These are phyloP conservation scores for Crepidodera aurea DNA, from an alignment of 2,888 invertebrate genomes.

Conservation along the genomic window DNA sequence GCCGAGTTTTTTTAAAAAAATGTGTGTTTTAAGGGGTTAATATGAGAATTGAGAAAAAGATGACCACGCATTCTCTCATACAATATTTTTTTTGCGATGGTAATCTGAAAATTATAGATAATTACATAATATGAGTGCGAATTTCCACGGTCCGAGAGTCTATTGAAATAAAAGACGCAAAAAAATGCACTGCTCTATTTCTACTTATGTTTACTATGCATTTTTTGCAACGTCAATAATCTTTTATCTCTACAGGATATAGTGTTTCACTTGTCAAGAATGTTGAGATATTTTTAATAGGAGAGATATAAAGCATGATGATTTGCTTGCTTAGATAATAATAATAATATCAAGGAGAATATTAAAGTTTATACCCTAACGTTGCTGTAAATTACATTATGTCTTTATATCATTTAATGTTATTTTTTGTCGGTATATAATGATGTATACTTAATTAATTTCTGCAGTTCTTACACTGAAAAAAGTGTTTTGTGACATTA, in stretches of 20 bases:
- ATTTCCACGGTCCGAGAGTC: slow-evolving; percentile 13
- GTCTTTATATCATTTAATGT: too few species aligned
- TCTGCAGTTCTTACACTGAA: too few species aligned
- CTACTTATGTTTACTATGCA: slow-evolving; percentile 35
- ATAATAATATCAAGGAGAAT: slow-evolving; percentile 12
- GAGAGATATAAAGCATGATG: slow-evolving; percentile 20
- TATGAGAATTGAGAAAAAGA: not conserved
- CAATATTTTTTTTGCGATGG: not conserved
- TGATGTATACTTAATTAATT: too few species aligned
- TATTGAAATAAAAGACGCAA: slow-evolving; percentile 21
- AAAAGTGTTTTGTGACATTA: too few species aligned
- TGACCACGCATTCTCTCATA: slow-evolving; percentile 14
- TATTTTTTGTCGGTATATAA: too few species aligned
- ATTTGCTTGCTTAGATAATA: slow-evolving; percentile 17
- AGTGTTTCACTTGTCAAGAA: slow-evolving; percentile 32
- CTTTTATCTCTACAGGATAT: slow-evolving; percentile 33
- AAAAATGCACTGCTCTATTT: slow-evolving; percentile 31
- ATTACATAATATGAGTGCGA: slow-evolving; percentile 12
- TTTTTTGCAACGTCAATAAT: slow-evolving; percentile 45
- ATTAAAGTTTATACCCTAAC: slow-evolving; percentile 1
- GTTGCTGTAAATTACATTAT: slow-evolving; percentile 5
- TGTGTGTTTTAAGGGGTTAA: too few species aligned
- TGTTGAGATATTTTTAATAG: slow-evolving; percentile 26
- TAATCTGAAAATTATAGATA: slow-evolving; percentile 22
- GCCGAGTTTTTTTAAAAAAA: too few species aligned